Conservation (phyloP, 2,113 vertebrate species). For the Anthoscopus minutus region DNA sequence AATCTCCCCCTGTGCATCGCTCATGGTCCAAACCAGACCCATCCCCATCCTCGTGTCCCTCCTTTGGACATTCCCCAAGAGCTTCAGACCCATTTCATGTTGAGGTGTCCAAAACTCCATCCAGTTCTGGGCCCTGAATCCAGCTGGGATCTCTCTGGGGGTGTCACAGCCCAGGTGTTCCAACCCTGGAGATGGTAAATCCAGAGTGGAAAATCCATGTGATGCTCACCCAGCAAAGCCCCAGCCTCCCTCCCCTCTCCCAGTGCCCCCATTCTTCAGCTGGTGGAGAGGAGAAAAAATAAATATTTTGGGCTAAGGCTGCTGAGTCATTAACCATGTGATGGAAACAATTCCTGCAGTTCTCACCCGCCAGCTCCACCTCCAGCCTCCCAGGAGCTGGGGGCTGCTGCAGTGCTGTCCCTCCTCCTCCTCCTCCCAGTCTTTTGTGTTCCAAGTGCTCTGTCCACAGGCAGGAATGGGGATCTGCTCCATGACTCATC, state of each 20-base stretch:
- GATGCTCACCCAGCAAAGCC: neutral
- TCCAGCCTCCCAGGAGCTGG: slow-evolving; percentile 17
- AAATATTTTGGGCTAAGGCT: slow-evolving; percentile 8
- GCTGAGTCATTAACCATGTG: slow-evolving; percentile 59
- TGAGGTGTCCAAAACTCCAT: neutral
- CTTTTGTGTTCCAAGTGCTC: slow-evolving; percentile 1
- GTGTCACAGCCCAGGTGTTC: neutral
- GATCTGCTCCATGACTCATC: neutral
- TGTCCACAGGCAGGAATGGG: neutral
- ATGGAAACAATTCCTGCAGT: slow-evolving; percentile 48
- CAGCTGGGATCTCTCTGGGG: neutral
- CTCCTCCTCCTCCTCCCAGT: neutral
- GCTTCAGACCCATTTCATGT: fast-evolving
- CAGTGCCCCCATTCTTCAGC: neutral
- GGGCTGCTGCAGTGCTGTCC: neutral
- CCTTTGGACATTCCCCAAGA: neutral
- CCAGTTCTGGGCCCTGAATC: neutral
- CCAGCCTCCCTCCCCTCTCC: neutral
- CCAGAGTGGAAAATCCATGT: neutral
- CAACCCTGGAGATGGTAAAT: neutral
- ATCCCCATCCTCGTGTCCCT: neutral
- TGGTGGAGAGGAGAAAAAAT: neutral
- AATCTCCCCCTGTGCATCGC: neutral
- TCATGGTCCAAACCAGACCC: neutral
- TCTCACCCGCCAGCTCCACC: slow-evolving; percentile 44